Base-by-base conservation (phyloP, 2,797 vertebrate genomes). In the Urocyon cinereoargenteus region DNA sequence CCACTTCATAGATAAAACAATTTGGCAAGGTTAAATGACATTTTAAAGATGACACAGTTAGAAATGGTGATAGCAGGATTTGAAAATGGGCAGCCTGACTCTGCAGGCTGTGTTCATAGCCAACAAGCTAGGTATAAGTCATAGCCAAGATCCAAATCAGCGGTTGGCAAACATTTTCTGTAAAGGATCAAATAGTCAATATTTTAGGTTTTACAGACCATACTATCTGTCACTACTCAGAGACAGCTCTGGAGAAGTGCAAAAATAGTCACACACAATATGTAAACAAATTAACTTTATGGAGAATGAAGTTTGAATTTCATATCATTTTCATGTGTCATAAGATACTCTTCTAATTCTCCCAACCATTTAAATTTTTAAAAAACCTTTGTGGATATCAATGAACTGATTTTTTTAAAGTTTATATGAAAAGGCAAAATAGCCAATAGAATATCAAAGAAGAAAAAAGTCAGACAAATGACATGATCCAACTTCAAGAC, bases 321-420 rank as follows among this genome's bases (percentile, higher is more conserved):
- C 11, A 36, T 12, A 12, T 26, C 34, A n/a, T 70, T 85, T 72
- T 94, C 19, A 68, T 6, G 6, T n/a, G 3, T 75, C 34, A 81
- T 28, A 0, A 94, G 79, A 87, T 73, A 34, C 11, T 26, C 49
- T 73, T 51, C 31, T 66, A 61, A 70, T 78, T 45, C 36, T n/a
- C 19, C 9, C 22, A 61, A 66, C 10, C 26, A 64, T 49, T 70
- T 53, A n/a, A 93, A 81, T 45, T 31, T 11, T 36, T 55, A 62
- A 78, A 94, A 94, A 94, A 68, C 19, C 31, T 75, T 83, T 51
- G 4, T n/a, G n/a, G 57, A 18, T 68, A 49, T 77, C 31, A 77
- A 75, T 24, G 94, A 95, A 66, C n/a, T 26, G 61, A 85, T 68
- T 68, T 68, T 49, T 75, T 88, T 93, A 86, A 91, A 75, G 40